These are phyloP conservation scores for Onychomys arenicola DNA, from an alignment of 2,797 vertebrate species.

Conservation along the genomic window DNA sequence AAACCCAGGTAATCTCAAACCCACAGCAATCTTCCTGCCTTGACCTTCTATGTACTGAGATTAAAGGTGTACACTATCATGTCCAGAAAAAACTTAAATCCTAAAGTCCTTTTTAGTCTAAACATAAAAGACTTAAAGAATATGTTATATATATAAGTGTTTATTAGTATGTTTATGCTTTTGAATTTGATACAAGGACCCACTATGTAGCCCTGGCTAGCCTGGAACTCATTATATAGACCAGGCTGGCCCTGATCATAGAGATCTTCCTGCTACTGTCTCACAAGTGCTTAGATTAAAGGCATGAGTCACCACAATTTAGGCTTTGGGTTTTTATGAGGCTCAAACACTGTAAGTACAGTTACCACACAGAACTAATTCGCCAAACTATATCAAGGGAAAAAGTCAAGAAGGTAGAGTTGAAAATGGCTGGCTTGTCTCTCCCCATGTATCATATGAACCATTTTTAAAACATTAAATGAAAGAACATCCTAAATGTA, in stretches of 20 bases:
- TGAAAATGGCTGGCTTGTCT: not conserved
- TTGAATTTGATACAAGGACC: not conserved
- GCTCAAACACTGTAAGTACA: not conserved
- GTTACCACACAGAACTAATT: conserved; percentile 20
- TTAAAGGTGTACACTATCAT: not conserved
- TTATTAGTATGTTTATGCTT: conserved; percentile 40
- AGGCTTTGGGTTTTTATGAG: conserved; percentile 15
- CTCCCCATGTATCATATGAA: not conserved
- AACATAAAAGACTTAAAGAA: not conserved
- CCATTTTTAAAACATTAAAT: conserved; percentile 42
- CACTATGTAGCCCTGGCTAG: not conserved
- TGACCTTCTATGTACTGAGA: not conserved
- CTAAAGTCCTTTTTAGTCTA: conserved; percentile 21
- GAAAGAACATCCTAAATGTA: conserved; percentile 9
- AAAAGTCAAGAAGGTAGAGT: not conserved
- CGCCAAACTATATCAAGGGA: not conserved
- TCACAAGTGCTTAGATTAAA: not conserved
- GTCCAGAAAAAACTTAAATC: not conserved
- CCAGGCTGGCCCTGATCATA: not conserved
- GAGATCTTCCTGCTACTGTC: not conserved
- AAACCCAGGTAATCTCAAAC: not conserved
- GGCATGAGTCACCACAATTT: not conserved
- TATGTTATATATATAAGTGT: not conserved
- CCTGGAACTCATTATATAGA: not conserved
- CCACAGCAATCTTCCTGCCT: not conserved